A percentile compares a stretch with the other conserved stretches of the same genome.
phyloP scores from a whole-genome alignment of 2,797 vertebrate genomes.

The Sebastes glaucus region DNA sequence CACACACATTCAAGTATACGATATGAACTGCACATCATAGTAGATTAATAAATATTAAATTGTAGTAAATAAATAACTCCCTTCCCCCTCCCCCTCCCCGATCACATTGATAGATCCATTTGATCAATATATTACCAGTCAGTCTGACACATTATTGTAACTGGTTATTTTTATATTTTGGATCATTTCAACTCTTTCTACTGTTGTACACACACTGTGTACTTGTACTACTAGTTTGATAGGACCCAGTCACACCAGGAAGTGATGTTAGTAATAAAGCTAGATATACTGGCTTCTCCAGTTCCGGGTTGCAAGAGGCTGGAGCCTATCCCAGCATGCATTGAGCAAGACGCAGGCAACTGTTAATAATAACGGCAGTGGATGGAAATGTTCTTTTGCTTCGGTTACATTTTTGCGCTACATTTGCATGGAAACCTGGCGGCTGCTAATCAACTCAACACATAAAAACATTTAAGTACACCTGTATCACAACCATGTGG shows the following conservation, averaged over 20 bases:
- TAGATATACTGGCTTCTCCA: not conserved
- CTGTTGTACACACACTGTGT: not conserved
- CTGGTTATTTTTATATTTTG: not conserved
- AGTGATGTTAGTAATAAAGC: not conserved
- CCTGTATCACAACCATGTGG: not conserved
- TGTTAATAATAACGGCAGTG: not conserved
- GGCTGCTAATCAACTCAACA: not conserved
- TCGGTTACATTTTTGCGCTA: not conserved
- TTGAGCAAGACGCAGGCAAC: not conserved
- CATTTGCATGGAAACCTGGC: not conserved
- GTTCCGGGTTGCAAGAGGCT: not conserved
- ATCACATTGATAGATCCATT: conserved; percentile 17
- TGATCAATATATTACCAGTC: conserved; percentile 1
- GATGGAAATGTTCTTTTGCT: not conserved
- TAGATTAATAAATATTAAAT: conserved; percentile 72
- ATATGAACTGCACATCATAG: conserved; percentile 60
- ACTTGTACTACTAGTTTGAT: not conserved
- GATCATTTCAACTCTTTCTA: not conserved
- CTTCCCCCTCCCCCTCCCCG: not conserved
- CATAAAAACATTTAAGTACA: not conserved
- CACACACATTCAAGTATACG: conserved; percentile 73
- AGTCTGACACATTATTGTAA: not conserved
- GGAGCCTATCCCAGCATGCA: not conserved
- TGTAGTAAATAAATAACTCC: conserved; percentile 67
- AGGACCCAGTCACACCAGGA: not conserved